phyloP scores from a whole-genome alignment of 2,113 vertebrate species.

The Columbina picui region DNA sequence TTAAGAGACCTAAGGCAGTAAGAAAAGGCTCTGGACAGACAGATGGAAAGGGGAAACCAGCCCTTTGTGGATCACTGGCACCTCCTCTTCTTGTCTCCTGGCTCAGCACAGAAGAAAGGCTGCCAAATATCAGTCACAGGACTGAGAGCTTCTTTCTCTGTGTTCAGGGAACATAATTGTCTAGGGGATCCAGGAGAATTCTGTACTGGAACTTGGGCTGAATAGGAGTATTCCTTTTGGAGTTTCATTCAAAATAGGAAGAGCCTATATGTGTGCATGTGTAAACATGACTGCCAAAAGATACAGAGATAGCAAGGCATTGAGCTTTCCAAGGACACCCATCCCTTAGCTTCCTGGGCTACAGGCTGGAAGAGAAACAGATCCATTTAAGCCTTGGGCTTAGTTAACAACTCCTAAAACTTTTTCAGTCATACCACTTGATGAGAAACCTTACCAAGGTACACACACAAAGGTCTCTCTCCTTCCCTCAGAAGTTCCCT shows the following conservation, averaged over 20 bases:
- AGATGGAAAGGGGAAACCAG: fast-evolving
- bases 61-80: fast-evolving
- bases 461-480: fast-evolving
- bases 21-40: neutral
- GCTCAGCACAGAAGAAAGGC: neutral
- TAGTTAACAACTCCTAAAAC: neutral
- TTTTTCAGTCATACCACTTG: neutral
- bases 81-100: neutral
- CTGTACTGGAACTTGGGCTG: neutral
- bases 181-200: neutral
- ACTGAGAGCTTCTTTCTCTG: neutral
- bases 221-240: neutral
- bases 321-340: neutral
- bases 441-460: neutral
- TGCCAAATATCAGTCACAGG: neutral
- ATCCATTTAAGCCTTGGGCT: neutral
- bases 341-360: neutral
- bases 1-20: neutral
- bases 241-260: neutral
- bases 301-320: neutral
- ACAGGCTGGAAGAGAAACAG: neutral
- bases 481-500: neutral
- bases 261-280: neutral
- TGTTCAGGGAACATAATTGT: fast-evolving
- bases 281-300: neutral